Base-by-base conservation (phyloP, 1,140 invertebrate genomes). In the Brachionus sp. region DNA sequence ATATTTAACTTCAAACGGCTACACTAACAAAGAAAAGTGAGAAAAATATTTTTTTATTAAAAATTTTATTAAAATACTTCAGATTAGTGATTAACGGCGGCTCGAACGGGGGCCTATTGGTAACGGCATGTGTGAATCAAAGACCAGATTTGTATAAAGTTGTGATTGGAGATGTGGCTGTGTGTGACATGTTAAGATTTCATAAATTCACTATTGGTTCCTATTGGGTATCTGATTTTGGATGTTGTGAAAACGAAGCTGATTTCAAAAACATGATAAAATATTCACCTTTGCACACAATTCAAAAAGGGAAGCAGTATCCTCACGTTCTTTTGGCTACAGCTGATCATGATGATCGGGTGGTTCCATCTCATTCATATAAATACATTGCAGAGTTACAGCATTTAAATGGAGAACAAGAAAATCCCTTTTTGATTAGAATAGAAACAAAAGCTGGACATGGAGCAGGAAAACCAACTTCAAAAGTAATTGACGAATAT, bases 171-270 rank as follows among this genome's bases (percentile, higher is more conserved):
- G 93, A 95, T 92, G 95, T 97, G 84, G 96, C 96, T 37, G 97
- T 99, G 0, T 91, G 98, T 89, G 97, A 99, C 89, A 96, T 98
- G 95, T 89, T 98, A 57, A 91, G 96, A 50, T 99, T 95, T 90
- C 95, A 98, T 89, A 98, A 98, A 89, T 99, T 98, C 87, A 99
- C 97, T 0, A 96, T 98, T 87, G 97, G 97, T 0, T 93, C 95
- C 89, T 94, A 95, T 35, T 99, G 97, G 97, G 93, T 93, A 39
- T 94, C 95, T 0, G 97, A 99, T 90, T 99, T 94, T 90, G 97
- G 97, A 13, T 93, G 92, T 89, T 93, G 95, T 1, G 95, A 97
- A 84, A 92, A 95, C 84, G 90, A 92, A 84, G 92, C 95, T 53
- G 93, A 98, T 84, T 98, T 98, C 87, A 90, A 94, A 19, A 94